Conservation (phyloP, 2,113 vertebrate genomes). For the Mormoops blainvillei region DNA sequence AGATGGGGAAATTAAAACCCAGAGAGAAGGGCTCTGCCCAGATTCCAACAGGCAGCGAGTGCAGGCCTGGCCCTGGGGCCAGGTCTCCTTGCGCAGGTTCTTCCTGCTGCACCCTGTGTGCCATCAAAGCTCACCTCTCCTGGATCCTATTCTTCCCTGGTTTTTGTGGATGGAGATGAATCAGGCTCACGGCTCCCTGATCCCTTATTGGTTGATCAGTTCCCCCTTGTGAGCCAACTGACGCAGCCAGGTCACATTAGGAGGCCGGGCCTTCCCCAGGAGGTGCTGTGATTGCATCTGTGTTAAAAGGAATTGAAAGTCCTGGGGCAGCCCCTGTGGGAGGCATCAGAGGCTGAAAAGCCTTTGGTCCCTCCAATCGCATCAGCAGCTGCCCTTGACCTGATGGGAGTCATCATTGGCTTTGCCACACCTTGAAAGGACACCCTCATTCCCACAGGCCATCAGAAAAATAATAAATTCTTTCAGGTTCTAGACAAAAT, state of each 20-base stretch:
- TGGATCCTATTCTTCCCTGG: background rate
- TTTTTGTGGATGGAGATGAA: background rate
- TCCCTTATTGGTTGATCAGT: fast-evolving
- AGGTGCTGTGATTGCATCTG: background rate
- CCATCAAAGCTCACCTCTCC: background rate
- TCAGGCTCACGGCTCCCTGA: fast-evolving
- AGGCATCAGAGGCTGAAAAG: background rate
- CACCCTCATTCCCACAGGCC: background rate
- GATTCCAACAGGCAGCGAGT: background rate
- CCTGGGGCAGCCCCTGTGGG: background rate
- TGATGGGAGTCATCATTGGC: background rate
- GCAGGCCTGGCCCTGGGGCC: background rate
- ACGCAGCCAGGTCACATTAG: too few species aligned
- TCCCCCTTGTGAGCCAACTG: background rate
- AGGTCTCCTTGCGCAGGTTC: background rate
- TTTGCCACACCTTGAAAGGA: background rate
- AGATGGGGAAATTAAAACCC: background rate
- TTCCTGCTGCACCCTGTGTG: fast-evolving
- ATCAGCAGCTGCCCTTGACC: background rate
- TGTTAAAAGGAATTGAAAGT: background rate
- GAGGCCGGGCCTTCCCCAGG: background rate
- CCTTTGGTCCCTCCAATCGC: background rate
- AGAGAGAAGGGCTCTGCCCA: background rate
- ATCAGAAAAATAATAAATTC: background rate
- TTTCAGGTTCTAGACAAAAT: background rate